Evolutionary conservation across 1,140 invertebrate species (phyloP).

Genomic region (Neodiprion pinetum): DNA sequence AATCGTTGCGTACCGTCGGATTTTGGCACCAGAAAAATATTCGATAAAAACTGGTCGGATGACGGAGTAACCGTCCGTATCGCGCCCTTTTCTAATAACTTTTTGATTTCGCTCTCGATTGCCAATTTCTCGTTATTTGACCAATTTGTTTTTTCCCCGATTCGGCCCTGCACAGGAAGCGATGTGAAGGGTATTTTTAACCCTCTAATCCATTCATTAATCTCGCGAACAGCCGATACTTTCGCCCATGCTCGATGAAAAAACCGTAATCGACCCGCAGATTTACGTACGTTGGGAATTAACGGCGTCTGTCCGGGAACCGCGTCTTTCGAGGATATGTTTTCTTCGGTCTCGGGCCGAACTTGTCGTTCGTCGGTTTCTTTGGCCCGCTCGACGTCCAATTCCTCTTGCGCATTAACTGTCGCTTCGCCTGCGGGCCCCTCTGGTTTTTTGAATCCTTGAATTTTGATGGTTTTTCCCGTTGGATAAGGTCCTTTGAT

Average conservation of each 20-base stretch:
- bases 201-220: conserved; percentile 14
- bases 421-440: conserved; percentile 10
- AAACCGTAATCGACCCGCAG: conserved; percentile 9
- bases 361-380: neutral
- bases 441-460: conserved; percentile 18
- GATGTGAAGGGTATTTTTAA: conserved; percentile 12
- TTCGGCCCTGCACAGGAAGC: neutral
- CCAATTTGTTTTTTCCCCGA: conserved; percentile 3
- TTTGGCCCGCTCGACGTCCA: conserved; percentile 11
- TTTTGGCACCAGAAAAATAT: conserved; percentile 22
- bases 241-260: conserved; percentile 7
- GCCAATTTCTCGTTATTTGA: conserved; percentile 7
- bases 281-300: conserved; percentile 6
- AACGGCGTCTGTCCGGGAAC: neutral
- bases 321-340: neutral
- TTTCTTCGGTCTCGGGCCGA: neutral
- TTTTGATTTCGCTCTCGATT: neutral
- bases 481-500: conserved; percentile 7
- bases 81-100: neutral
- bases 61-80: neutral
- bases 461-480: neutral
- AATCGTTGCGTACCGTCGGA: conserved; percentile 19
- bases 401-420: neutral
- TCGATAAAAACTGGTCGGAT: conserved; percentile 21
- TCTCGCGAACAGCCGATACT: neutral